Percentiles rank a stretch among this genome's conserved stretches.
These are phyloP conservation scores for Rhabdomys pumilio DNA, from an alignment of 2,797 vertebrate species.

Conservation along the genomic window DNA sequence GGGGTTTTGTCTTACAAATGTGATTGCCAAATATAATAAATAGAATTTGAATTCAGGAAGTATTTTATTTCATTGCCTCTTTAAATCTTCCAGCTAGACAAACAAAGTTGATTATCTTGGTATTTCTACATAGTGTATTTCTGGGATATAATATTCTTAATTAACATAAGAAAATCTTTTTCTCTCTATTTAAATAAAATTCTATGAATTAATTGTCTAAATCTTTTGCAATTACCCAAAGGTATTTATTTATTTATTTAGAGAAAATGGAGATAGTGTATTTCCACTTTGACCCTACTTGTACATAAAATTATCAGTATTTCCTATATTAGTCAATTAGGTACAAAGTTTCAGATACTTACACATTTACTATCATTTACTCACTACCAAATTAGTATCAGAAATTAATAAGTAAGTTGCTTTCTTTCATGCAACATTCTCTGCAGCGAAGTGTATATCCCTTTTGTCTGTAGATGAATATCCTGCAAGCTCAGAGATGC, in stretches of 20 bases:
- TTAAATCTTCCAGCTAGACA: constrained; percentile 66
- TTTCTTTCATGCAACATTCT: not conserved
- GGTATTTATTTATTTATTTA: constrained; percentile 25
- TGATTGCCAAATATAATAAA: constrained; percentile 66
- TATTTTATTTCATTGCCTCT: constrained; percentile 61
- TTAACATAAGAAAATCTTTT: constrained; percentile 45
- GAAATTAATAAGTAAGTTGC: not conserved
- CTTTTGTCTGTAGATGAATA: not conserved
- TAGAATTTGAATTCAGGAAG: constrained; percentile 4
- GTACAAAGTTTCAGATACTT: constrained; percentile 34
- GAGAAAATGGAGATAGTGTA: constrained; percentile 22
- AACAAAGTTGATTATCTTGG: constrained; percentile 31
- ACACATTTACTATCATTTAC: not conserved
- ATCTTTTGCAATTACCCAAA: constrained; percentile 57
- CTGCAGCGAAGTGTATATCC: not conserved
- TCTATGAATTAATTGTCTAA: constrained; percentile 59
- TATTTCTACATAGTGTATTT: constrained; percentile 1
- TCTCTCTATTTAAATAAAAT: not conserved
- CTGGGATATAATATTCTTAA: constrained; percentile 17
- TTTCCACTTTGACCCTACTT: constrained; percentile 14
- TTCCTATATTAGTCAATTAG: not conserved
- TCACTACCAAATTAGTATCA: constrained; percentile 25
- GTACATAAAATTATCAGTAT: not conserved
- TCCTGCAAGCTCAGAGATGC: not conserved
- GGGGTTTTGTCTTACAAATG: constrained; percentile 50